Conservation (phyloP, 2,113 vertebrate genomes). For the Heterocephalus glaber region DNA sequence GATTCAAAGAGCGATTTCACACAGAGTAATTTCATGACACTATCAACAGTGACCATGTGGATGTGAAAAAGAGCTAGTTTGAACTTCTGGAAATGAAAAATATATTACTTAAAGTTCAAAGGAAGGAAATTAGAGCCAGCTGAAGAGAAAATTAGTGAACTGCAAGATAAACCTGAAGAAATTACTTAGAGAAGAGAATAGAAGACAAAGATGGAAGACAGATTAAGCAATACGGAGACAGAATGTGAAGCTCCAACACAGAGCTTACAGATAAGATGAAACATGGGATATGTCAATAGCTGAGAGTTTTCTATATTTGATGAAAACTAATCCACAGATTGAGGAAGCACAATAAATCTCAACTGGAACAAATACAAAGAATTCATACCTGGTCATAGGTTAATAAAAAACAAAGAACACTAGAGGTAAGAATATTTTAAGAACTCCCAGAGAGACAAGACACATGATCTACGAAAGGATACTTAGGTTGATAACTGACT, state of each 20-base stretch:
- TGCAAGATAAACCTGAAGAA: conserved; percentile 23
- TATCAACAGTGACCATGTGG: not conserved
- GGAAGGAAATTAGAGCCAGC: not conserved
- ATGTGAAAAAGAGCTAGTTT: conserved; percentile 21
- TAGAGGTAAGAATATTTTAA: not conserved
- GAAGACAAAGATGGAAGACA: not conserved
- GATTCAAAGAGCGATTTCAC: not conserved
- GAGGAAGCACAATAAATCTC: not conserved
- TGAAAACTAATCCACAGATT: conserved; percentile 26
- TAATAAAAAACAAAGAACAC: not conserved
- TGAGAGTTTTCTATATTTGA: conserved; percentile 16
- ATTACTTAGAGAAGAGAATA: not conserved
- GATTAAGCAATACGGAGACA: not conserved
- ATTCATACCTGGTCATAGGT: not conserved
- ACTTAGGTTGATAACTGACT: not conserved
- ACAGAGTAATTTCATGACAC: not conserved
- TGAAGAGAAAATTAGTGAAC: conserved; percentile 25
- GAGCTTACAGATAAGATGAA: conserved; percentile 36
- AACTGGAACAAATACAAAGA: conserved; percentile 9
- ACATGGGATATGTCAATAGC: conserved; percentile 17
- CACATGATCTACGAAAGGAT: not conserved
- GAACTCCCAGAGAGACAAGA: not conserved
- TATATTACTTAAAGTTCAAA: not conserved
- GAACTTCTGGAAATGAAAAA: conserved; percentile 7
- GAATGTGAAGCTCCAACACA: conserved; percentile 21